A percentile compares a stretch with the other conserved stretches of the same genome.
These are phyloP conservation scores for Catharus ustulatus DNA, from an alignment of 2,797 vertebrate genomes.

Conservation along the genomic window DNA sequence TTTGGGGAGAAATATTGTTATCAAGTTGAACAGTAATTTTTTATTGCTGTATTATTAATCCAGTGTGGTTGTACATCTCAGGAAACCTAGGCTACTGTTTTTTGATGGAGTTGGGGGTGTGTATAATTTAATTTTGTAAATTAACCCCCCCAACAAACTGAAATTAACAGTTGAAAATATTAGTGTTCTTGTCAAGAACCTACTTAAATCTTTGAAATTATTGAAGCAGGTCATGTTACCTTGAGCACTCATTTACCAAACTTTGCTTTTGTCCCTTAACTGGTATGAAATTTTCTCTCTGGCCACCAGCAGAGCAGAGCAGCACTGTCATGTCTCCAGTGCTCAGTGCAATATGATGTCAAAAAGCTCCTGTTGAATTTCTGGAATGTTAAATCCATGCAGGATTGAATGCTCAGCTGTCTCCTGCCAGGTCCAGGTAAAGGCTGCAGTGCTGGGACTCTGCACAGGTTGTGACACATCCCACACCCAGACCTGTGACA, in stretches of 20 bases:
- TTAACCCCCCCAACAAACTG: not conserved
- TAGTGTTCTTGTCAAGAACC: not conserved
- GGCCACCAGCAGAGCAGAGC: accelerated
- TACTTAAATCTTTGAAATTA: not conserved
- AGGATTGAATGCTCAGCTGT: not conserved
- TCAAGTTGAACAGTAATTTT: not conserved
- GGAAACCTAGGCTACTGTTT: not conserved
- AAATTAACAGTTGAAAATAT: not conserved
- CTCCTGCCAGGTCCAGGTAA: not conserved
- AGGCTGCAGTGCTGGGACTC: not conserved
- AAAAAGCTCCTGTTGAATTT: not conserved
- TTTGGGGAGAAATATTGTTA: not conserved
- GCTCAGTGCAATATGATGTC: not conserved
- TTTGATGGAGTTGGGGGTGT: accelerated
- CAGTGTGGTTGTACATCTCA: not conserved
- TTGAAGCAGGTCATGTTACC: accelerated
- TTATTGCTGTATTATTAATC: not conserved
- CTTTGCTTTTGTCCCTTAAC: not conserved
- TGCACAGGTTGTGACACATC: not conserved
- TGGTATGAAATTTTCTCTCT: not conserved
- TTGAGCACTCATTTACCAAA: not conserved
- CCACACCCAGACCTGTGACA: not conserved
- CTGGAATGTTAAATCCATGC: not conserved
- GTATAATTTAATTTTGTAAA: not conserved
- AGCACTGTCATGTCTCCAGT: not conserved